Evolutionary conservation across 2,113 vertebrate species (phyloP).

Genomic region (Oryzias melastigma): DNA sequence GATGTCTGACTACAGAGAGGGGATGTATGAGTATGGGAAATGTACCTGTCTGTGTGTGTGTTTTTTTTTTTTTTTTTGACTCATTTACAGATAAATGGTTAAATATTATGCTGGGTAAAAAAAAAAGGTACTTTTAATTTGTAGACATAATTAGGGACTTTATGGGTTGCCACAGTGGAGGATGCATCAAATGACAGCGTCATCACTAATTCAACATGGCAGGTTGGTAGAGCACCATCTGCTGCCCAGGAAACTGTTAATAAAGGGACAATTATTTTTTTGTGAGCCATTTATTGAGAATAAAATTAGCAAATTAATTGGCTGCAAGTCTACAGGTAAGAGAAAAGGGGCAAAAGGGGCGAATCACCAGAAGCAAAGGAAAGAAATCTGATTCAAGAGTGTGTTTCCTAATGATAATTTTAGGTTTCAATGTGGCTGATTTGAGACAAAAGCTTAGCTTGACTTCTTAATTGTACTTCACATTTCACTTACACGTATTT

Average conservation of each 20-base stretch:
- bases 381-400: constrained; percentile 50
- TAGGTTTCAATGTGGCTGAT: constrained; percentile 63
- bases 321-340: constrained; percentile 68
- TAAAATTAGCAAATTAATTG: constrained; percentile 97
- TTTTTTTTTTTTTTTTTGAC: constrained; percentile 49
- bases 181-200: constrained; percentile 86
- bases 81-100: constrained; percentile 54
- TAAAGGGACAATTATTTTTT: constrained; percentile 99
- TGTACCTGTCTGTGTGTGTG: constrained; percentile 59
- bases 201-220: constrained; percentile 98
- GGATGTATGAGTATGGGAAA: constrained; percentile 35
- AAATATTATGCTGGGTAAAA: constrained; percentile 48
- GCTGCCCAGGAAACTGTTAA: constrained; percentile 96
- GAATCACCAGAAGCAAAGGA: constrained; percentile 53
- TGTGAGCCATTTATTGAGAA: constrained; percentile 97
- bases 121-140: constrained; percentile 77
- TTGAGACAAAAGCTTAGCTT: constrained; percentile 70
- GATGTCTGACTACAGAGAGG: constrained; percentile 56
- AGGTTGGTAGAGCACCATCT: constrained; percentile 95
- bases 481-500: constrained; percentile 57
- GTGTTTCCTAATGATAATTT: constrained; percentile 74
- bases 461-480: constrained; percentile 63
- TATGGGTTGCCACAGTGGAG: constrained; percentile 77
- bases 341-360: constrained; percentile 22
- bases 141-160: constrained; percentile 79